These are phyloP conservation scores for Apoda limacodes DNA, from an alignment of 2,888 invertebrate species.

Conservation along the genomic window DNA sequence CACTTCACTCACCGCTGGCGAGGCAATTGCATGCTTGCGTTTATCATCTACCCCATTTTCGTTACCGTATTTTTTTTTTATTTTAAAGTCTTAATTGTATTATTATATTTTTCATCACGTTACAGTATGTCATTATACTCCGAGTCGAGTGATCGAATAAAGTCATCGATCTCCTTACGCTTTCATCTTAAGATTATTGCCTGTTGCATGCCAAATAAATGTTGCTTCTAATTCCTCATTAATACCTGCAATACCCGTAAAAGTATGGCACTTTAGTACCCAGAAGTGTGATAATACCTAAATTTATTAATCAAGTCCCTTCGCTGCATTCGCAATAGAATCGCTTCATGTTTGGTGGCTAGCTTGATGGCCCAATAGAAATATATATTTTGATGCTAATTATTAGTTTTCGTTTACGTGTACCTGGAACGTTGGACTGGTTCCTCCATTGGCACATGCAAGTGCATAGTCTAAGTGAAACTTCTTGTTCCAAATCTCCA, in stretches of 20 bases:
- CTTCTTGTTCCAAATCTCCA: slow-evolving; percentile 72
- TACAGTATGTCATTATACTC: too few relatives aligned
- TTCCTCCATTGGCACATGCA: slow-evolving; percentile 67
- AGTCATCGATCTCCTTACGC: too few relatives aligned
- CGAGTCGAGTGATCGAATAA: too few relatives aligned
- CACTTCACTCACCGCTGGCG: slow-evolving; percentile 42
- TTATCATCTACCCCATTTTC: slow-evolving; percentile 26
- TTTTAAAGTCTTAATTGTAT: too few relatives aligned
- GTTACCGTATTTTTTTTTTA: slow-evolving; percentile 19
- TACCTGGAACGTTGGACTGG: slow-evolving; percentile 58
- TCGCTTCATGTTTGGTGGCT: slow-evolving; percentile 63
- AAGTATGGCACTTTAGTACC: slow-evolving; percentile 67
- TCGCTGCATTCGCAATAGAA: slow-evolving; percentile 57
- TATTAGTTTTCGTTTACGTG: slow-evolving; percentile 47
- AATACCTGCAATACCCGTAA: slow-evolving; percentile 50
- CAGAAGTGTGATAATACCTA: slow-evolving; percentile 41
- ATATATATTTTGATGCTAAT: slow-evolving; percentile 58
- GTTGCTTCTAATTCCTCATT: slow-evolving; percentile 45
- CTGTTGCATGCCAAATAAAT: slow-evolving; percentile 41
- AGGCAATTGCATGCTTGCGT: slow-evolving; percentile 34
- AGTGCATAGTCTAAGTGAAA: slow-evolving; percentile 68
- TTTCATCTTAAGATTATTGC: slow-evolving; percentile 54
- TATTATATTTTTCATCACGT: too few relatives aligned
- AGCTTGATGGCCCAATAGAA: slow-evolving; percentile 63
- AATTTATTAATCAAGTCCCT: slow-evolving; percentile 39